These are phyloP conservation scores for Nomada goodeniana DNA, from an alignment of 2,888 invertebrate genomes.

Conservation along the genomic window DNA sequence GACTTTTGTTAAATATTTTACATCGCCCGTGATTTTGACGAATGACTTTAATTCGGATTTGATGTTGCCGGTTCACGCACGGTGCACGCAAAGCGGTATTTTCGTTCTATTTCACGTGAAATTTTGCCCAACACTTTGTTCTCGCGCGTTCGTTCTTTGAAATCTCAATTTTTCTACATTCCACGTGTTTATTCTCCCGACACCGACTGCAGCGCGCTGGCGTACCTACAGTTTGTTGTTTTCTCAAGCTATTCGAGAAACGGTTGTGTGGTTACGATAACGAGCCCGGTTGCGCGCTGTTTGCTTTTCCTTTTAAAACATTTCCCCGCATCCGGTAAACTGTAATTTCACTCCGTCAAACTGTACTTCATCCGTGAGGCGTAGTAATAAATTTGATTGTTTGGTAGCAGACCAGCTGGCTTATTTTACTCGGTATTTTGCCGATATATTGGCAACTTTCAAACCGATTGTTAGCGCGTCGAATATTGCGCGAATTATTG, in stretches of 20 bases:
- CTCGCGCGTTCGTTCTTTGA: neutral
- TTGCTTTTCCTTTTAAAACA: conserved; percentile 37
- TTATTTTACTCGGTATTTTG: neutral
- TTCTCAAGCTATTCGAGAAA: conserved; percentile 47
- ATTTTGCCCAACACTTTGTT: conserved; percentile 8
- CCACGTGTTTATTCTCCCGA: conserved; percentile 19
- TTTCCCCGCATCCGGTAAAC: conserved; percentile 2
- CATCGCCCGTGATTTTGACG: conserved; percentile 6
- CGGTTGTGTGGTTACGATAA: conserved; percentile 54
- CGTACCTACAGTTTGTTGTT: conserved; percentile 25
- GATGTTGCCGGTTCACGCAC: neutral
- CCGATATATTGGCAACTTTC: neutral
- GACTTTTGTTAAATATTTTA: conserved; percentile 7
- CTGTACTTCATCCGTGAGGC: conserved; percentile 37
- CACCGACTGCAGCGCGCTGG: neutral
- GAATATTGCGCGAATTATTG: neutral
- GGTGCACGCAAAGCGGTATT: neutral
- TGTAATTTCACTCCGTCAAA: conserved; percentile 45
- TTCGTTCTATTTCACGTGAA: conserved; percentile 14
- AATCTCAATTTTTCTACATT: conserved; percentile 38
- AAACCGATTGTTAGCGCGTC: neutral
- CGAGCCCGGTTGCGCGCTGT: conserved; percentile 36
- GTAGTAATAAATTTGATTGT: conserved; percentile 19
- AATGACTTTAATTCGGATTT: conserved; percentile 33
- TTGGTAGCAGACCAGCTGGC: conserved; percentile 1